A percentile compares a stretch with the other conserved stretches of the same genome.
phyloP scores from a whole-genome alignment of 2,888 invertebrate genomes.

The Diplazon laetatorius region DNA sequence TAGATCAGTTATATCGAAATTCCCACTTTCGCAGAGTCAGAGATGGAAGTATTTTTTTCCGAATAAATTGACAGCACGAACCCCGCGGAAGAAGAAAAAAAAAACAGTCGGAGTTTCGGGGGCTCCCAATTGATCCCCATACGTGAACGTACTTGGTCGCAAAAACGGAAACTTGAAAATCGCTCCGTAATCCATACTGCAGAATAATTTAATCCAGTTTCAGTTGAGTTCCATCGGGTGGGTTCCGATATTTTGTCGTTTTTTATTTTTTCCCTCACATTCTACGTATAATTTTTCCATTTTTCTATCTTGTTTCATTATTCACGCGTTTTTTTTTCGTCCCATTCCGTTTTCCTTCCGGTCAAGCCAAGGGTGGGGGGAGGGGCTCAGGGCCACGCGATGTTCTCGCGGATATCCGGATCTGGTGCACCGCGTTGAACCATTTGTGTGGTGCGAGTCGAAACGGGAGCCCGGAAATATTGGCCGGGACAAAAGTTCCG shows the following conservation, averaged over 20 bases:
- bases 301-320: constrained; percentile 5
- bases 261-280: not conserved
- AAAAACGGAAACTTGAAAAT: not conserved
- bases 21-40: not conserved
- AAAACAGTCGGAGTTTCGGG: not conserved
- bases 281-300: constrained; percentile 12
- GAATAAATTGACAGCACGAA: not conserved
- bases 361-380: constrained; percentile 46
- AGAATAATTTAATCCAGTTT: constrained; percentile 6
- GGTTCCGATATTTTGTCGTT: not conserved
- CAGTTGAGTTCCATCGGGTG: not conserved
- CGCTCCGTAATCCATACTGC: constrained; percentile 1
- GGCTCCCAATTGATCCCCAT: not conserved
- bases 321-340: constrained; percentile 7
- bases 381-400: not conserved
- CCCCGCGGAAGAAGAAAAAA: not conserved
- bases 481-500: constrained; percentile 59
- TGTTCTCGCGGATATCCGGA: constrained; percentile 31
- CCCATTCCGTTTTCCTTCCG: constrained; percentile 47
- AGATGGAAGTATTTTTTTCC: not conserved
- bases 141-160: not conserved
- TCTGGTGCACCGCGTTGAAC: constrained; percentile 10
- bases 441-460: constrained; percentile 23
- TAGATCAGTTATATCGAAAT: not conserved
- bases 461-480: constrained; percentile 59